Evolutionary conservation across 2,888 invertebrate genomes (phyloP), one percentile per base, ranked within the genome.

Genomic region (Drosophila ustulata): DNA sequence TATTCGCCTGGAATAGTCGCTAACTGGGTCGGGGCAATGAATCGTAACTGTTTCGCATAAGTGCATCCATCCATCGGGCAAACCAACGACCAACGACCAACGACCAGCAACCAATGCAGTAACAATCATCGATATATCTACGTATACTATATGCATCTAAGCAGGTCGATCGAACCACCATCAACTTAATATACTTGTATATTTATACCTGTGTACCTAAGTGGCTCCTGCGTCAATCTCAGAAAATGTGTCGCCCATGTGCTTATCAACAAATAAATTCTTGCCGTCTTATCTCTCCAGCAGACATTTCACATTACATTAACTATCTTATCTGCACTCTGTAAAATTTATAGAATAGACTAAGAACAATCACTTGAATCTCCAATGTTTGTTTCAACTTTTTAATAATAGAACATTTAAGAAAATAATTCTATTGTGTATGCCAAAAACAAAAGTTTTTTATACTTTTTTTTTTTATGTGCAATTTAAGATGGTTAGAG

Each of bases 1-100:
- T 52, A 67, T 61, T 51, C 61, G 52, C 41, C 71, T 62, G 70
- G 71, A 75, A 69, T 50, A 46, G 53, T 52, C 58, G 63, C 71
- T 72, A 94, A 90, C 82, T 89, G 88, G 81, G 81, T 87, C 85
- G 88, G 75, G 53, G 79, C 81, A 91, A 89, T 90, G 90, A 91
- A 91, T 85, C 81, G 82, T 88, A 82, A 88, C 90, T 91, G 90
- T 78, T 87, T 84, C 81, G 85, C 82, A 76, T 81, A 78, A 79
- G 62, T 86, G 81, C 89, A 80, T 85, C 65, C 57, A 75, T 39
- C 57, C 52, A 55, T 47, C 65, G 30, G 47, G 25, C 49, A 6
- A 32, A 52, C 45, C 65, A 56, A 50, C 30, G 64, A 25, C 25
- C 23, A 51, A 25, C 50, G 4, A 32, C 18, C 3, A 6, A 13